A percentile compares a stretch with the other conserved stretches of the same genome.
Conservation (phyloP, 2,797 vertebrate species). For the Mallotus villosus region DNA sequence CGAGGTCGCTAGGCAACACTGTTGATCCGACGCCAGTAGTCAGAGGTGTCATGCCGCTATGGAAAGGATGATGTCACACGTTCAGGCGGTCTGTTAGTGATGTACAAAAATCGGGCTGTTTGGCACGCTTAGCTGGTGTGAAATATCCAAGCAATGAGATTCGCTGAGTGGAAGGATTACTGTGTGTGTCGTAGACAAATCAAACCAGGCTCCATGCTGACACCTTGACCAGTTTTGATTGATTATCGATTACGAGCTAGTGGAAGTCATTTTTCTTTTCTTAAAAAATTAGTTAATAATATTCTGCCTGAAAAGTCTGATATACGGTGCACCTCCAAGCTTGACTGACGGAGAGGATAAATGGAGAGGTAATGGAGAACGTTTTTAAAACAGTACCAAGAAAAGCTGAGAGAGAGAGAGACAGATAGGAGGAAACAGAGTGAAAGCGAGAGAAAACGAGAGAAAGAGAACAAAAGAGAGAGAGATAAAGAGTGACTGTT, state of each 20-base stretch:
- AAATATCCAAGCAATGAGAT: background rate
- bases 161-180: too few species aligned
- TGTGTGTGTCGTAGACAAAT: too few species aligned
- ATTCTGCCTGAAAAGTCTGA: too few species aligned
- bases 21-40: slow-evolving; percentile 39
- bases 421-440: slow-evolving; percentile 10
- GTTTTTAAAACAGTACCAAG: background rate
- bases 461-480: slow-evolving; percentile 41
- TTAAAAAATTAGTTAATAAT: background rate
- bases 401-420: background rate
- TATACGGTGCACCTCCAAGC: background rate
- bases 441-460: slow-evolving; percentile 19
- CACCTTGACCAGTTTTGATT: background rate
- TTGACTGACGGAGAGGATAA: slow-evolving; percentile 4
- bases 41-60: slow-evolving; percentile 44
- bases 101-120: slow-evolving; percentile 12
- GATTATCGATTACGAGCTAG: too few species aligned
- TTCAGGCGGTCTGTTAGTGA: background rate
- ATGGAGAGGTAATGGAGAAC: slow-evolving; percentile 11
- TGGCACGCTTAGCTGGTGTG: slow-evolving; percentile 10
- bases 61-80: slow-evolving; percentile 5
- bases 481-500: slow-evolving; percentile 60
- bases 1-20: slow-evolving; percentile 62
- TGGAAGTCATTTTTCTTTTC: too few species aligned
- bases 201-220: background rate